phyloP scores from a whole-genome alignment of 2,113 vertebrate genomes.

The Hippoglossus stenolepis region DNA sequence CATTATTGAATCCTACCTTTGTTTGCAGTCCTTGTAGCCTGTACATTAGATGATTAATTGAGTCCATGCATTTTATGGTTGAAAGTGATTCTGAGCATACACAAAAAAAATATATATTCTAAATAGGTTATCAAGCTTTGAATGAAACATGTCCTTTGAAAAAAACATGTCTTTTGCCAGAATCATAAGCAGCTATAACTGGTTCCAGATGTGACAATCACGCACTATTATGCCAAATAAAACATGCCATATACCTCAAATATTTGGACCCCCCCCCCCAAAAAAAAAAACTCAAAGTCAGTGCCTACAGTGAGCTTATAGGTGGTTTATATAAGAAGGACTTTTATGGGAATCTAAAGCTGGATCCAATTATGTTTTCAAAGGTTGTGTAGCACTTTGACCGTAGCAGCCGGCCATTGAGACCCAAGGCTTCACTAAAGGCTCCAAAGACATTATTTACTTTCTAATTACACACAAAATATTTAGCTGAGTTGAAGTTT shows the following conservation, averaged over 20 bases:
- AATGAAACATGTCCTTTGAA: constrained; percentile 45
- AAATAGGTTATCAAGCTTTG: constrained; percentile 7
- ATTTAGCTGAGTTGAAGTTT: not conserved
- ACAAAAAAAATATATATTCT: not conserved
- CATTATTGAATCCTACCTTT: not conserved
- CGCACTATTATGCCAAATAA: constrained; percentile 30
- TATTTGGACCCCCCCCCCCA: no score
- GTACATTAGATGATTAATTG: no score
- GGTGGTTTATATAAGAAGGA: constrained; percentile 47
- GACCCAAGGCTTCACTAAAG: constrained; percentile 8
- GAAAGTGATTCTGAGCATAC: no score
- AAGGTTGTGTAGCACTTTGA: constrained; percentile 43
- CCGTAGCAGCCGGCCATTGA: constrained; percentile 29
- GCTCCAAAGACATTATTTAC: constrained; percentile 38
- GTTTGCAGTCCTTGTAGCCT: no score
- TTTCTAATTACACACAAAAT: constrained; percentile 35
- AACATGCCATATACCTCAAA: no score
- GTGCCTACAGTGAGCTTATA: constrained; percentile 42
- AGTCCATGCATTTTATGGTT: not conserved
- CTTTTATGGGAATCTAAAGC: constrained; percentile 55
- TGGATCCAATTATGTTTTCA: constrained; percentile 71
- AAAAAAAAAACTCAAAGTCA: constrained; percentile 28
- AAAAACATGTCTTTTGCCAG: constrained; percentile 50
- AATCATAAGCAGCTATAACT: constrained; percentile 60
- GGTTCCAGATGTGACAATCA: constrained; percentile 74